A percentile compares a stretch with the other conserved stretches of the same genome.
Evolutionary conservation across 1,140 invertebrate genomes (phyloP).

Genomic region (Megalopta genalis): DNA sequence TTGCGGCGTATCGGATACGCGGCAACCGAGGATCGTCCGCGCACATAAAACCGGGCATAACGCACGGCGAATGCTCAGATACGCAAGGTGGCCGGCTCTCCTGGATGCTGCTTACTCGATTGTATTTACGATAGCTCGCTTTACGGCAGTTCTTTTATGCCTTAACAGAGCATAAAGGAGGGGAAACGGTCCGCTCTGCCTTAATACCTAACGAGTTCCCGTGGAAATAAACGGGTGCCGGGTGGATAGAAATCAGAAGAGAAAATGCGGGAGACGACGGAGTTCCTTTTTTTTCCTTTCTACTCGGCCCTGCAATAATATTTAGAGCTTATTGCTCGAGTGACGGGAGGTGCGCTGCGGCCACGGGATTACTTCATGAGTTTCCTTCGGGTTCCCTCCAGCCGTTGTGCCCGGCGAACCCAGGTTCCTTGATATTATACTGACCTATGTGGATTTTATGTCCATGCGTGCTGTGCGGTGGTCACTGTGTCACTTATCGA

Average conservation of each 20-base stretch:
- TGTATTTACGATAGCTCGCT: constrained; percentile 61
- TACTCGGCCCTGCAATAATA: constrained; percentile 20
- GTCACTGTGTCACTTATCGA: too few relatives aligned
- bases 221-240: constrained; percentile 29
- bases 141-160: constrained; percentile 58
- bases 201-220: constrained; percentile 60
- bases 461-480: too few relatives aligned
- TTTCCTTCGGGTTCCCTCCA: background rate
- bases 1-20: background rate
- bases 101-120: constrained; percentile 33
- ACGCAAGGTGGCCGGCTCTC: background rate
- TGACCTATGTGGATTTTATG: background rate
- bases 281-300: constrained; percentile 11
- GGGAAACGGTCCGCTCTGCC: constrained; percentile 35
- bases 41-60: constrained; percentile 29
- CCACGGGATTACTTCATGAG: constrained; percentile 44
- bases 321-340: constrained; percentile 52
- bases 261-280: constrained; percentile 4
- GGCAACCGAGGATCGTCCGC: constrained; percentile 6
- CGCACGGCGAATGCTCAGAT: constrained; percentile 3
- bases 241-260: constrained; percentile 12
- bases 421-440: background rate
- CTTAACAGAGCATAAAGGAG: constrained; percentile 34
- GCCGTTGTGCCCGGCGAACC: background rate
- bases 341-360: constrained; percentile 40